A percentile compares a stretch with the other conserved stretches of the same genome.
These are phyloP conservation scores for Operophtera brumata DNA, from an alignment of 2,888 invertebrate genomes.

Conservation along the genomic window DNA sequence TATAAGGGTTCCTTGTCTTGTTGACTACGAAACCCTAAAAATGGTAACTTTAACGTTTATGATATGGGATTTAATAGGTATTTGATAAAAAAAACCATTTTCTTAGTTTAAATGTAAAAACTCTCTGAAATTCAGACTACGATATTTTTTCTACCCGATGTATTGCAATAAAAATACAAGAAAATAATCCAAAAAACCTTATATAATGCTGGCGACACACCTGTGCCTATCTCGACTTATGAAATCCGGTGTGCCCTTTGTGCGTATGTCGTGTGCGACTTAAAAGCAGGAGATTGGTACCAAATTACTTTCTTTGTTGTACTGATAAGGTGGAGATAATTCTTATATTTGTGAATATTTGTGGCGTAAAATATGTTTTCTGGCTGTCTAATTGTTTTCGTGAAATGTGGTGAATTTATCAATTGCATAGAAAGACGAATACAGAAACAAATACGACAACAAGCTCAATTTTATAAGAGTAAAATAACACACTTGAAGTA, in stretches of 20 bases:
- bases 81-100: no score
- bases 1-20: no score
- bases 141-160: neutral
- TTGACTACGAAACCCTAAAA: no score
- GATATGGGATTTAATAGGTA: no score
- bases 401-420: no score
- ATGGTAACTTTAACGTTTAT: no score
- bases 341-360: neutral
- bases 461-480: no score
- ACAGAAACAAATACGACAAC: no score
- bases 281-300: constrained; percentile 1
- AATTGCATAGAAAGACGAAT: no score
- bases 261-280: constrained; percentile 12
- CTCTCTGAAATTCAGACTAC: no score
- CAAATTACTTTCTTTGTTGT: constrained; percentile 24
- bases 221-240: constrained; percentile 7
- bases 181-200: neutral
- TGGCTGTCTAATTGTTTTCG: neutral
- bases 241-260: constrained; percentile 17
- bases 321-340: constrained; percentile 7
- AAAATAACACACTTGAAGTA: no score
- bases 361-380: neutral
- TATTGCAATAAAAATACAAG: neutral
- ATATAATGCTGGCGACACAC: neutral
- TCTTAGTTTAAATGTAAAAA: no score